Percentiles rank a stretch among this genome's conserved stretches.
Evolutionary conservation across 1,140 invertebrate genomes (phyloP).

Genomic region (Streblospio benedicti): DNA sequence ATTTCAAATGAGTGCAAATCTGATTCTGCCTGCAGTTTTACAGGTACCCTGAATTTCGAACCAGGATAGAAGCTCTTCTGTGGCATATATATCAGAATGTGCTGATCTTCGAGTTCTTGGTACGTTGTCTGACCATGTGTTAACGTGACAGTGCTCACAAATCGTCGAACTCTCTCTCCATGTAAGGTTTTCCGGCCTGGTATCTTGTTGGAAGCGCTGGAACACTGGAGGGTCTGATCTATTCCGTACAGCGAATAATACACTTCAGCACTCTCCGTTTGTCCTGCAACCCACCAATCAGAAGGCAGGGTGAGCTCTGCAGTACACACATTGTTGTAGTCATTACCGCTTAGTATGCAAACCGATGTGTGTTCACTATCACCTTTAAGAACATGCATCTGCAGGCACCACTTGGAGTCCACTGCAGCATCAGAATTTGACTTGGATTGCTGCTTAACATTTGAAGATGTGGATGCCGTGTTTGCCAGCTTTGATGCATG

Average conservation of each 20-base stretch:
- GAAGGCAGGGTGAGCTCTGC: conserved; percentile 5
- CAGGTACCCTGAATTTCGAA: conserved; percentile 76
- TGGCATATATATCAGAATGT: conserved; percentile 73
- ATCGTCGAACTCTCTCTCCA: background rate
- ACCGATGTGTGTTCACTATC: conserved; percentile 1
- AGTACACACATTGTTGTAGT: conserved; percentile 13
- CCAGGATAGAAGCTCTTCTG: conserved; percentile 75
- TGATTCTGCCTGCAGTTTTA: conserved; percentile 61
- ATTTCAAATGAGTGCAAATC: conserved; percentile 67
- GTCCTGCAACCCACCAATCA: conserved; percentile 57
- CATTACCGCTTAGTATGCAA: conserved; percentile 5
- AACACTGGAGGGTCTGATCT: conserved; percentile 15
- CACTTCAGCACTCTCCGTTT: conserved; percentile 18
- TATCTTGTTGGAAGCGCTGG: conserved; percentile 47
- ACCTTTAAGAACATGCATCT: conserved; percentile 57
- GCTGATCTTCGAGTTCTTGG: conserved; percentile 70
- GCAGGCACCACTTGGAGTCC: conserved; percentile 9
- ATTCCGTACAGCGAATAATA: conserved; percentile 7
- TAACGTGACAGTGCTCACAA: conserved; percentile 54
- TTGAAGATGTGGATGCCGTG: conserved; percentile 45
- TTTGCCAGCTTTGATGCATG: conserved; percentile 55
- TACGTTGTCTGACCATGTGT: conserved; percentile 68
- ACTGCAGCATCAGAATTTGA: background rate
- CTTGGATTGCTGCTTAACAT: conserved; percentile 54
- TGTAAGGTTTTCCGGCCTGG: background rate